Evolutionary conservation across 2,797 vertebrate genomes (phyloP).

Genomic region (Synanceia verrucosa): DNA sequence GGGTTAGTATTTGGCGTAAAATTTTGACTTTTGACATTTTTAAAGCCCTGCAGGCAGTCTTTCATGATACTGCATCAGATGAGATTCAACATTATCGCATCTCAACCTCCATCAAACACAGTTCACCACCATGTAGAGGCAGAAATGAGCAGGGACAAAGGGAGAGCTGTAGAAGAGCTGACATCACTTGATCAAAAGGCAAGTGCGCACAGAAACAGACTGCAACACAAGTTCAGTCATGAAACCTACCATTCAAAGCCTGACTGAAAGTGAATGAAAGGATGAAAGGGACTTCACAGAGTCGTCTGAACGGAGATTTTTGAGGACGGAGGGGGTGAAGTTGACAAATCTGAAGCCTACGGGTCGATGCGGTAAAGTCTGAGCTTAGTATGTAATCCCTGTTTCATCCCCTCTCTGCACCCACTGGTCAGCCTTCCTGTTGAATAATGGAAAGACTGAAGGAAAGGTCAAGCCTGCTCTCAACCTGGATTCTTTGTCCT

Average conservation of each 20-base stretch:
- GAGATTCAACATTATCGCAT: neutral
- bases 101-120: neutral
- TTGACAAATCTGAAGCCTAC: neutral
- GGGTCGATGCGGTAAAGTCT: slow-evolving; percentile 40
- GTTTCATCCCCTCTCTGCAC: slow-evolving; percentile 42
- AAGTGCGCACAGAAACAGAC: slow-evolving; percentile 23
- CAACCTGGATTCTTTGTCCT: slow-evolving; percentile 30
- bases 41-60: neutral
- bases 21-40: neutral
- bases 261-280: slow-evolving; percentile 38
- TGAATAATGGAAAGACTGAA: slow-evolving; percentile 54
- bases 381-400: slow-evolving; percentile 43
- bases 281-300: slow-evolving; percentile 46
- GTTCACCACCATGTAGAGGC: slow-evolving; percentile 2
- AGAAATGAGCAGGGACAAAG: slow-evolving; percentile 14
- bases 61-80: slow-evolving; percentile 5
- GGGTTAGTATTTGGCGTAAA: too few species aligned
- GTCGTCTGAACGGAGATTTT: slow-evolving; percentile 25
- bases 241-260: slow-evolving; percentile 32
- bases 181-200: slow-evolving; percentile 49
- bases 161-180: slow-evolving; percentile 24
- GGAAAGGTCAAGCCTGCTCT: slow-evolving; percentile 50
- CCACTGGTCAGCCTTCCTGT: slow-evolving; percentile 39
- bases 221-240: slow-evolving; percentile 28
- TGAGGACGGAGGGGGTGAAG: neutral